Percentiles rank a stretch among this genome's conserved stretches.
These are phyloP conservation scores for Mungos mungo DNA, from an alignment of 2,113 vertebrate genomes.

Conservation along the genomic window DNA sequence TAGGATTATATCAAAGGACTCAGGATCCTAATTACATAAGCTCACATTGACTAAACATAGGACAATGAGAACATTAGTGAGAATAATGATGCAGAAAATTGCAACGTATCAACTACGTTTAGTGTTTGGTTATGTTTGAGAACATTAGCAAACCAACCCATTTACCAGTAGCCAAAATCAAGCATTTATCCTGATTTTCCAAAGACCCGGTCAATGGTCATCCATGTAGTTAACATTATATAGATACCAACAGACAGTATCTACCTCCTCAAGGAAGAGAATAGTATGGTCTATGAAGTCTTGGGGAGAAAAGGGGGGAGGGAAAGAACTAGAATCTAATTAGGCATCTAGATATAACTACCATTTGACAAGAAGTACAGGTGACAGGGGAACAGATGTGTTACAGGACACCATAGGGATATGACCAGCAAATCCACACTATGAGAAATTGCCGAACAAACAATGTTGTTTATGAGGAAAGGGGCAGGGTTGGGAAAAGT, in stretches of 20 bases:
- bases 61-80: not conserved
- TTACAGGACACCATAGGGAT: accelerated
- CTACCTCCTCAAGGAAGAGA: not conserved
- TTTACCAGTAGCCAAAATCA: not conserved
- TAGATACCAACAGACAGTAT: not conserved
- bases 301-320: not conserved
- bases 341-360: not conserved
- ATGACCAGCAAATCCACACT: not conserved
- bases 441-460: not conserved
- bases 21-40: not conserved
- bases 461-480: not conserved
- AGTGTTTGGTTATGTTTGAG: not conserved
- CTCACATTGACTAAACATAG: not conserved
- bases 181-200: not conserved
- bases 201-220: not conserved
- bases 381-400: not conserved
- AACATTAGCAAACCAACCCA: not conserved
- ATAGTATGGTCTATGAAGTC: not conserved
- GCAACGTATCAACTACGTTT: not conserved
- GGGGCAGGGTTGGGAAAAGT: accelerated
- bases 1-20: not conserved
- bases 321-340: not conserved
- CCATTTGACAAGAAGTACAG: not conserved
- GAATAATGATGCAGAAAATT: not conserved
- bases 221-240: not conserved